These are phyloP conservation scores for Anarrhichthys ocellatus DNA, from an alignment of 2,113 vertebrate genomes.

Conservation along the genomic window DNA sequence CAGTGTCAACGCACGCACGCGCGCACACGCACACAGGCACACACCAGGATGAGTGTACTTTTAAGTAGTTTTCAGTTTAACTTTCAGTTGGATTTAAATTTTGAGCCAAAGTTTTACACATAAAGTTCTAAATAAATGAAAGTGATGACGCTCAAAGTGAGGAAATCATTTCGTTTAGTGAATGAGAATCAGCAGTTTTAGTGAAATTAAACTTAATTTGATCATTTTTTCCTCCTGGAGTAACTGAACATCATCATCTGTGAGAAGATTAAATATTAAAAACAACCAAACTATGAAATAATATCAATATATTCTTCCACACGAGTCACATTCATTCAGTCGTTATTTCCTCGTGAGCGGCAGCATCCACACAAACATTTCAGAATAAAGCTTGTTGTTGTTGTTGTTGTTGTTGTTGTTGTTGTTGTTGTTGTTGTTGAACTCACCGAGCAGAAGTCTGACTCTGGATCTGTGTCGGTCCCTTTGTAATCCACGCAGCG, in stretches of 20 bases:
- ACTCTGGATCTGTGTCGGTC: background rate
- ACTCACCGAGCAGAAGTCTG: background rate
- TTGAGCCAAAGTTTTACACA: background rate
- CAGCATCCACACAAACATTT: background rate
- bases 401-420: background rate
- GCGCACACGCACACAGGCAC: too few relatives aligned
- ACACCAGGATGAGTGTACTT: background rate
- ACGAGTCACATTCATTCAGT: background rate
- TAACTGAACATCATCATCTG: background rate
- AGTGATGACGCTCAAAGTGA: background rate
- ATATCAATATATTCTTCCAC: background rate
- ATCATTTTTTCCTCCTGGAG: background rate
- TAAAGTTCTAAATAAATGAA: background rate
- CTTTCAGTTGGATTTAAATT: too few relatives aligned
- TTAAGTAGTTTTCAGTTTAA: too few relatives aligned
- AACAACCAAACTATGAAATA: background rate
- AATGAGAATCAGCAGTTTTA: background rate
- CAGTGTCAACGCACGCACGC: background rate
- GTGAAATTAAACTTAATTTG: background rate
- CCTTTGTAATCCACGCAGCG: too few relatives aligned
- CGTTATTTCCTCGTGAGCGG: too few relatives aligned
- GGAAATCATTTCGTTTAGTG: background rate
- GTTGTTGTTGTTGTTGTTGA: background rate
- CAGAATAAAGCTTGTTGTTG: background rate
- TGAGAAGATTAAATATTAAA: background rate